These are phyloP conservation scores for Cataglyphis hispanica DNA, from an alignment of 1,140 invertebrate species.

Conservation along the genomic window DNA sequence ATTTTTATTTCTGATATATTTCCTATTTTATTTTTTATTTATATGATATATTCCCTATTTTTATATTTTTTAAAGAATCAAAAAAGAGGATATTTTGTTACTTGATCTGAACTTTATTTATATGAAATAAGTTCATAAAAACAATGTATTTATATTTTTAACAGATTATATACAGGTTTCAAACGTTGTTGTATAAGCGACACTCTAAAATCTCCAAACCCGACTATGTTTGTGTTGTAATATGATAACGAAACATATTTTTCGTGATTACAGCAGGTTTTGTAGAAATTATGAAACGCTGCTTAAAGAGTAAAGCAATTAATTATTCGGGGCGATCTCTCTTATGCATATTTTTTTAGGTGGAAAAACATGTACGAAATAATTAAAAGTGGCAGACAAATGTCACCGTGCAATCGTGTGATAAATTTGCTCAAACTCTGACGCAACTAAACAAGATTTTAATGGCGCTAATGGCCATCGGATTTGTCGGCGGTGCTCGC, in stretches of 20 bases:
- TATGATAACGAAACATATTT: slow-evolving; percentile 36
- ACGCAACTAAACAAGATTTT: slow-evolving; percentile 62
- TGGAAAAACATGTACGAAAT: neutral
- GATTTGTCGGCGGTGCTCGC: slow-evolving; percentile 44
- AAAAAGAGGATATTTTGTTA: neutral
- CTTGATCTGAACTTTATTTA: neutral
- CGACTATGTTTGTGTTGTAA: neutral
- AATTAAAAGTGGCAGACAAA: slow-evolving; percentile 44
- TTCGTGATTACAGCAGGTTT: slow-evolving; percentile 33
- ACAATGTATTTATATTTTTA: slow-evolving; percentile 11
- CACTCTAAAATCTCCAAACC: neutral
- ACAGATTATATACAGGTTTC: neutral
- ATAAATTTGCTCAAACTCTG: slow-evolving; percentile 44
- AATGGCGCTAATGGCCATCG: slow-evolving; percentile 55
- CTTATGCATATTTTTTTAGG: neutral
- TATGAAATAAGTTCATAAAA: neutral
- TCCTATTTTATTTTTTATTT: neutral
- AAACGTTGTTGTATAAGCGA: neutral
- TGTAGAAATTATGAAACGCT: slow-evolving; percentile 25
- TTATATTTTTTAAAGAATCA: neutral
- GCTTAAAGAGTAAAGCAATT: slow-evolving; percentile 10
- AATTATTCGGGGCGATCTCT: slow-evolving; percentile 2
- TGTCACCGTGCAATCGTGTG: slow-evolving; percentile 46
- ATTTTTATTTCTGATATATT: neutral
- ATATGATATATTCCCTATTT: neutral